These are phyloP conservation scores for Mus spretus DNA, from an alignment of 2,797 vertebrate species.

Conservation along the genomic window DNA sequence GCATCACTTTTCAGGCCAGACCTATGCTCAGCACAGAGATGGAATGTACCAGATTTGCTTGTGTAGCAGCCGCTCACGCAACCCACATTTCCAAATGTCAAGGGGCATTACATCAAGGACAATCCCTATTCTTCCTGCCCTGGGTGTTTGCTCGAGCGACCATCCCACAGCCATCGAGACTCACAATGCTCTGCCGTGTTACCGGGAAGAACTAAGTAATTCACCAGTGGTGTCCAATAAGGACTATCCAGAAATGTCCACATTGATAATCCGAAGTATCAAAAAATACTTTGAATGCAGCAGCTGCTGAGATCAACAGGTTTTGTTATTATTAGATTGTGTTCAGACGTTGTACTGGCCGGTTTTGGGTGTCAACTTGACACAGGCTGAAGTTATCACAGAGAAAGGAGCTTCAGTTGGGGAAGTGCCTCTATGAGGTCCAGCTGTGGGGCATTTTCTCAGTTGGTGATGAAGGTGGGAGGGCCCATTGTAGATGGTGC, in stretches of 20 bases:
- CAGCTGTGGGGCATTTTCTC: too few species aligned
- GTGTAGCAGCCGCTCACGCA: constrained; percentile 60
- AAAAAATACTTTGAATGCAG: not conserved
- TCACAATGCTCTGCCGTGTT: not conserved
- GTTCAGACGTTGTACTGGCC: not conserved
- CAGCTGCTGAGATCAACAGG: not conserved
- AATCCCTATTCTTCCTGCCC: not conserved
- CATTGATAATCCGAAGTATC: not conserved
- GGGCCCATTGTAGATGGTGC: too few species aligned
- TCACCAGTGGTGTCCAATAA: not conserved
- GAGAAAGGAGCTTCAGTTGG: too few species aligned
- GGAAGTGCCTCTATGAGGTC: too few species aligned
- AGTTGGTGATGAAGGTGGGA: too few species aligned
- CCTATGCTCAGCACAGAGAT: constrained; percentile 65
- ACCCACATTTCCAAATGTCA: constrained; percentile 63
- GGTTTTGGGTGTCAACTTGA: too few species aligned
- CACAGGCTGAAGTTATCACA: too few species aligned
- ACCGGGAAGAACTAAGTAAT: not conserved
- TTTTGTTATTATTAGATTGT: constrained; percentile 25
- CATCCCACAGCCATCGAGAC: not conserved
- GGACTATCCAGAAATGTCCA: constrained; percentile 7
- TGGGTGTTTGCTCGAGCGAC: not conserved
- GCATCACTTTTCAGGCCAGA: constrained; percentile 66
- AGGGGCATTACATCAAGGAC: not conserved
- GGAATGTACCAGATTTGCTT: constrained; percentile 75